A percentile compares a stretch with the other conserved stretches of the same genome.
phyloP scores from a whole-genome alignment of 2,888 invertebrate genomes.

The Cerceris ruficornis region DNA sequence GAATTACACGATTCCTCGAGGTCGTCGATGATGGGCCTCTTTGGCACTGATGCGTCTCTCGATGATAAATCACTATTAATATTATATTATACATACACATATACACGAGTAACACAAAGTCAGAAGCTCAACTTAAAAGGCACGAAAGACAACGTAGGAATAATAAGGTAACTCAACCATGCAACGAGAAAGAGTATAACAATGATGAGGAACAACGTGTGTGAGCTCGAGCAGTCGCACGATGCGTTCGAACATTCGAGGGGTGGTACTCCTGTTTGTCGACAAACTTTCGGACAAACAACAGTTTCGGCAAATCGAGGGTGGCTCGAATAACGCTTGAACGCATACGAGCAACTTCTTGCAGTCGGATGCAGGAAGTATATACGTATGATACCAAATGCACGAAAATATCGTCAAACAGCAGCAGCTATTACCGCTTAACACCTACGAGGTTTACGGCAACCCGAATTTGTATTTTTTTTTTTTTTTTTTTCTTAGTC shows the following conservation, averaged over 20 bases:
- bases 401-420: constrained; percentile 76
- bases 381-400: constrained; percentile 70
- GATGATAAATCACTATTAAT: constrained; percentile 42
- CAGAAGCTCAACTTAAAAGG: constrained; percentile 84
- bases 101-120: constrained; percentile 75
- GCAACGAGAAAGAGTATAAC: constrained; percentile 79
- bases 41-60: constrained; percentile 56
- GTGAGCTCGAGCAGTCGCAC: constrained; percentile 48
- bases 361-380: constrained; percentile 62
- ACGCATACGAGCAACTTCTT: constrained; percentile 36
- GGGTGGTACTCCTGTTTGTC: background rate
- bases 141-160: constrained; percentile 85
- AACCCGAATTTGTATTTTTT: constrained; percentile 35
- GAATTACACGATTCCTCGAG: background rate
- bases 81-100: constrained; percentile 52
- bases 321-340: constrained; percentile 28
- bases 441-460: constrained; percentile 58
- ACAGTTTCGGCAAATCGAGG: constrained; percentile 18
- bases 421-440: constrained; percentile 65
- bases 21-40: constrained; percentile 28
- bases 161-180: constrained; percentile 81
- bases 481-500: constrained; percentile 44
- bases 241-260: constrained; percentile 55
- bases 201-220: constrained; percentile 62
- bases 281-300: constrained; percentile 1